Evolutionary conservation across 2,113 vertebrate species (phyloP), one percentile per base, ranked within the genome.

Genomic region (Lontra canadensis): DNA sequence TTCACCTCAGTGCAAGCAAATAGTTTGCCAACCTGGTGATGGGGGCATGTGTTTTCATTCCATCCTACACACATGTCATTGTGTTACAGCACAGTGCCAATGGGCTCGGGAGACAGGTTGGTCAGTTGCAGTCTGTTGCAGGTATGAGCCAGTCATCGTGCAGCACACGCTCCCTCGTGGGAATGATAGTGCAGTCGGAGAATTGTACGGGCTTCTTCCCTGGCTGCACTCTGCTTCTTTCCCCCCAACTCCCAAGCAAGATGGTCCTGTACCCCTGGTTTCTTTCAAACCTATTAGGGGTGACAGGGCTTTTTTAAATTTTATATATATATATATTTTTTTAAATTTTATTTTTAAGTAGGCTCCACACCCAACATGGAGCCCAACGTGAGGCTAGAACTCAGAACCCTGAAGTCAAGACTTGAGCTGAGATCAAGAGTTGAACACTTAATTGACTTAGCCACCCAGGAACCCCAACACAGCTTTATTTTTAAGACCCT

Each of bases 161-260:
- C 59, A 49, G 9, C 26, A 7, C 11, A 13, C 47, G 34, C 25
- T 9, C 23, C n/a, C n/a, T 90, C 34, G 44, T 0, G 0, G n/a
- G 29, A 78, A 15, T 1, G 0, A 20, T 61, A 42, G 4, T 1
- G 1, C 29, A 7, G 6, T 73, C 4, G 29, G 44, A 44, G 31
- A 55, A 26, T 21, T 21, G 11, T 44, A 78, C 4, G 13, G 52
- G 29, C 15, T 81, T 8, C 6, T 84, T 10, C 63, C 42, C 34
- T 55, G 21, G 4, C 6, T 47, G 25, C 34, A 34, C 25, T 59
- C 23, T 23, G 18, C 2, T 11, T 73, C 36, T 95, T 73, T 14
- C 52, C 31, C 29, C 14, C 21, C 9, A 25, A 21, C 4, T 17
- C 26, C 42, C 14, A 44, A 52, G 12, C 34, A 20, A 15, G 25